Conservation (phyloP, 2,797 vertebrate species). For the Gymnothorax javanicus region DNA sequence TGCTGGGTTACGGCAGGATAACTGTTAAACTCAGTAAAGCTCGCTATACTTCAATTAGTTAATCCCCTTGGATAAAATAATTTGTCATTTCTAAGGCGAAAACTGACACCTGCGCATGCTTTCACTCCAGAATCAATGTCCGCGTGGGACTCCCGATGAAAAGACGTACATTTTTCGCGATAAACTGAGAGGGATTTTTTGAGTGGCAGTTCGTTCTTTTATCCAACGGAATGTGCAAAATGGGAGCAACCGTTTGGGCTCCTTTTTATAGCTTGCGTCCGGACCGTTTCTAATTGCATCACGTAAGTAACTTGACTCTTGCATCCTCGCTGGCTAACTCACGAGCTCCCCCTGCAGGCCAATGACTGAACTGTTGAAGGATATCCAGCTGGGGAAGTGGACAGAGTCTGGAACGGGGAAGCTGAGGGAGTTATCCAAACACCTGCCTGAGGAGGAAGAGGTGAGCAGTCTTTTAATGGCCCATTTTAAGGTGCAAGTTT, state of each 20-base stretch:
- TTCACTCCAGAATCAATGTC: background rate
- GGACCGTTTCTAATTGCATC: background rate
- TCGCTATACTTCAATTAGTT: no score
- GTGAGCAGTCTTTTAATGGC: slow-evolving; percentile 50
- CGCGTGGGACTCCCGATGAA: background rate
- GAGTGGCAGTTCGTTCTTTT: no score
- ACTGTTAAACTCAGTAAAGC: no score
- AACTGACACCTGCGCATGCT: background rate
- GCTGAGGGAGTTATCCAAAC: slow-evolving; percentile 74
- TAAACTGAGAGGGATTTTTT: background rate
- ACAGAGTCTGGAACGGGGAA: slow-evolving; percentile 70
- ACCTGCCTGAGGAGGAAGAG: slow-evolving; percentile 77
- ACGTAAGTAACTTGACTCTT: background rate
- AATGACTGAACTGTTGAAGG: slow-evolving; percentile 67
- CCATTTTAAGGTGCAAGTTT: no score
- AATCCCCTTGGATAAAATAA: background rate
- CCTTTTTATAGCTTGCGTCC: background rate
- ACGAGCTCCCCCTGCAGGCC: slow-evolving; percentile 68
- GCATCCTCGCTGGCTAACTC: background rate
- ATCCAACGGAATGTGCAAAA: no score
- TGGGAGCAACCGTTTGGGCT: background rate
- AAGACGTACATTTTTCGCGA: background rate
- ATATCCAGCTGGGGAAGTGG: slow-evolving; percentile 69
- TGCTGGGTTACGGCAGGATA: no score
- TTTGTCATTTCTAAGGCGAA: background rate